Conservation (phyloP, 2,113 vertebrate genomes). For the Mirounga angustirostris region DNA sequence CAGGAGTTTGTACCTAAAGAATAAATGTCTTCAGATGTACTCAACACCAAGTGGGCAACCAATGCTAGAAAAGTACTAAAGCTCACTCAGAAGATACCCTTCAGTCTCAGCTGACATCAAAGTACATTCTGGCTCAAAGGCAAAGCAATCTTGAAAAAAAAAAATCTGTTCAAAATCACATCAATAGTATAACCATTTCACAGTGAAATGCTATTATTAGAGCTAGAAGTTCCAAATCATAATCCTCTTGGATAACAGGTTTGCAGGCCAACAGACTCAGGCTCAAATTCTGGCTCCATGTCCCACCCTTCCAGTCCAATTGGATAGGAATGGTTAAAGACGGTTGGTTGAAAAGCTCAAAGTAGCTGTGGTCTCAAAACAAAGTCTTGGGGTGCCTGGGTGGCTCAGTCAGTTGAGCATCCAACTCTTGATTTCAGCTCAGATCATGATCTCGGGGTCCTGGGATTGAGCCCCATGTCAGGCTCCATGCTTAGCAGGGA, state of each 20-base stretch:
- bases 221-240: conserved; percentile 12
- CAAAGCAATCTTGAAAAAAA: background rate
- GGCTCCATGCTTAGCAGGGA: background rate
- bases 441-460: background rate
- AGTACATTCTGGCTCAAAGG: background rate
- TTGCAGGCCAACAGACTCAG: background rate
- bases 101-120: background rate
- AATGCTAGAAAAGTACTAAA: conserved; percentile 8
- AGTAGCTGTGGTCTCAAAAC: conserved; percentile 40
- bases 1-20: background rate
- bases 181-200: background rate
- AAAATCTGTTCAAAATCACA: conserved; percentile 2
- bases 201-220: background rate
- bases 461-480: background rate
- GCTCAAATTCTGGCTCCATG: background rate
- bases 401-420: background rate
- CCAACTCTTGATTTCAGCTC: background rate
- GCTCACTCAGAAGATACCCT: background rate
- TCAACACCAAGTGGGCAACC: background rate
- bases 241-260: background rate
- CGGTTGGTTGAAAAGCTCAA: background rate
- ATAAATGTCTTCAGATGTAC: background rate
- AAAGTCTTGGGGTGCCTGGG: background rate
- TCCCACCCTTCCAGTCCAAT: background rate
- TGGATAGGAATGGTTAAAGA: background rate